Conservation (phyloP, 2,888 invertebrate species). For the Stenoptilia bipunctidactyla region DNA sequence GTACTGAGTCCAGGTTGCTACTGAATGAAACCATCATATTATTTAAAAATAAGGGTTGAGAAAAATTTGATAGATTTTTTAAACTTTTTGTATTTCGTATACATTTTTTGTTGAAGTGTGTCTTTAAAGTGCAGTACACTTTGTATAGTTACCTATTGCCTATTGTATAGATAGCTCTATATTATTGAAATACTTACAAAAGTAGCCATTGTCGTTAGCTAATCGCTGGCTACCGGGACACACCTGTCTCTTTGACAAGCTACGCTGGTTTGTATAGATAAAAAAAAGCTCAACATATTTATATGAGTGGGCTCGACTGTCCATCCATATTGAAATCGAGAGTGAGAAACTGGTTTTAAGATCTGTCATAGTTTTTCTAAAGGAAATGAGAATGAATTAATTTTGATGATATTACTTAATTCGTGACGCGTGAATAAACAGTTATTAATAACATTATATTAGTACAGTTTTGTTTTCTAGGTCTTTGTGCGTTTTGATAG, state of each 20-base stretch:
- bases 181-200: constrained; percentile 54
- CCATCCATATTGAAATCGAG: constrained; percentile 36
- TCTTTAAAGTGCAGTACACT: too few relatives aligned
- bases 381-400: constrained; percentile 49
- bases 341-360: constrained; percentile 40
- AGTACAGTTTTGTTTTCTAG: too few relatives aligned
- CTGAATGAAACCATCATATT: too few relatives aligned
- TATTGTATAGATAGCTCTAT: too few relatives aligned
- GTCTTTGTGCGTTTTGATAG: too few relatives aligned
- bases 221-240: constrained; percentile 57
- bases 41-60: too few relatives aligned
- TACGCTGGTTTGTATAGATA: constrained; percentile 50
- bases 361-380: constrained; percentile 49
- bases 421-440: constrained; percentile 24
- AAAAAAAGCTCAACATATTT: constrained; percentile 49
- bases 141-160: too few relatives aligned
- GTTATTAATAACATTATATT: constrained; percentile 20
- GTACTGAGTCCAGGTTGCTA: too few relatives aligned
- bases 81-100: too few relatives aligned
- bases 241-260: constrained; percentile 51
- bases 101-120: too few relatives aligned
- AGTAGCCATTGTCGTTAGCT: constrained; percentile 63
- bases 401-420: constrained; percentile 49
- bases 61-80: too few relatives aligned
- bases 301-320: constrained; percentile 30